Evolutionary conservation across 2,113 vertebrate genomes (phyloP).

Genomic region (Nothoprocta perdicaria): DNA sequence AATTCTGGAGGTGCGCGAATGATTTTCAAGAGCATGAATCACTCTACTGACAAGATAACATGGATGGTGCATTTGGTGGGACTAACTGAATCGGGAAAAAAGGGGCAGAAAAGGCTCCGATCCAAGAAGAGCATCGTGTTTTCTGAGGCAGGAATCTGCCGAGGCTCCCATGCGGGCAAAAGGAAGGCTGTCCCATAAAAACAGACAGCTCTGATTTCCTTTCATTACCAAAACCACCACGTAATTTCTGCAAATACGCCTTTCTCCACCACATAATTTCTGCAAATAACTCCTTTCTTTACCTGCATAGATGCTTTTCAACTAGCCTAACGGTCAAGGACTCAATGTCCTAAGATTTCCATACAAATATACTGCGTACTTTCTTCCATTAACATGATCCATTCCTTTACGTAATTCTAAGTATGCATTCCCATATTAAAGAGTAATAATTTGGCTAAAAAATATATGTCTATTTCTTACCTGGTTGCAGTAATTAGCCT

Average conservation of each 20-base stretch:
- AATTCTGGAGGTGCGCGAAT: not conserved
- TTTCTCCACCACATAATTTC: conserved; percentile 40
- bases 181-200: conserved; percentile 33
- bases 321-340: conserved; percentile 55
- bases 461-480: conserved; percentile 73
- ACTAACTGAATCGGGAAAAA: not conserved
- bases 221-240: not conserved
- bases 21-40: conserved; percentile 35
- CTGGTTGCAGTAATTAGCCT: conserved; percentile 66
- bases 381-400: conserved; percentile 55
- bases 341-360: conserved; percentile 24
- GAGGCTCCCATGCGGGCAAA: not conserved
- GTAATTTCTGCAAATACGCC: conserved; percentile 43
- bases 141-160: not conserved
- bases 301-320: conserved; percentile 54
- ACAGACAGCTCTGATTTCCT: conserved; percentile 54
- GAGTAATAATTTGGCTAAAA: conserved; percentile 74
- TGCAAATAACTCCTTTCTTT: conserved; percentile 8
- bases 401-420: conserved; percentile 68
- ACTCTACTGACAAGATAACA: not conserved
- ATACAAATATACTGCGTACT: conserved; percentile 56
- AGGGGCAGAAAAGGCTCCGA: not conserved
- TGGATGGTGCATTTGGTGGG: not conserved
- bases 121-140: rapidly evolving
- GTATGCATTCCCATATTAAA: conserved; percentile 67